Evolutionary conservation across 2,888 invertebrate genomes (phyloP).

Genomic region (Drosophila demipolita): DNA sequence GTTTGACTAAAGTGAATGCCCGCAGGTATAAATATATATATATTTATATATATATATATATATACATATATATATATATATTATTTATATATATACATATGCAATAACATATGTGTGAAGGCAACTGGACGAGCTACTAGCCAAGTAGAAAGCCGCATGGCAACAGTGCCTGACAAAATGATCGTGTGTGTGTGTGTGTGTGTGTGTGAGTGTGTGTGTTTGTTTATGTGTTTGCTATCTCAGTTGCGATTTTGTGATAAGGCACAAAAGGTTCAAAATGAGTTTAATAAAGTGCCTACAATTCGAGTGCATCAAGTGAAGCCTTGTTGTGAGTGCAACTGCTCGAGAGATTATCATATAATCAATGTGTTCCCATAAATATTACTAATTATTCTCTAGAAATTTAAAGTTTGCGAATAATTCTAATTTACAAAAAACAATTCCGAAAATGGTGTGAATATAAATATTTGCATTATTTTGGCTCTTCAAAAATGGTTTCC

Average conservation of each 20-base stretch:
- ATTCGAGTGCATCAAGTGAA: slow-evolving; percentile 44
- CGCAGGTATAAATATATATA: slow-evolving; percentile 40
- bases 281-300: slow-evolving; percentile 37
- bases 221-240: slow-evolving; percentile 32
- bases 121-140: slow-evolving; percentile 16
- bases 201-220: background rate
- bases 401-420: background rate
- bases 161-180: slow-evolving; percentile 28
- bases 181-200: slow-evolving; percentile 2
- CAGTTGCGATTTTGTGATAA: slow-evolving; percentile 35
- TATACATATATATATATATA: background rate
- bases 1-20: slow-evolving; percentile 41
- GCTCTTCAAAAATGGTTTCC: background rate
- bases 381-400: background rate
- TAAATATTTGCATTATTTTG: background rate
- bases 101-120: background rate
- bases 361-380: background rate
- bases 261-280: slow-evolving; percentile 5
- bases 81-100: background rate
- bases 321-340: slow-evolving; percentile 3
- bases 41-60: slow-evolving; percentile 35
- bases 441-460: background rate
- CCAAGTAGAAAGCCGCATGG: slow-evolving; percentile 34
- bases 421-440: background rate
- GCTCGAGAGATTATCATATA: background rate